Conservation (phyloP, 2,888 invertebrate species). For the Zele albiditarsus region DNA sequence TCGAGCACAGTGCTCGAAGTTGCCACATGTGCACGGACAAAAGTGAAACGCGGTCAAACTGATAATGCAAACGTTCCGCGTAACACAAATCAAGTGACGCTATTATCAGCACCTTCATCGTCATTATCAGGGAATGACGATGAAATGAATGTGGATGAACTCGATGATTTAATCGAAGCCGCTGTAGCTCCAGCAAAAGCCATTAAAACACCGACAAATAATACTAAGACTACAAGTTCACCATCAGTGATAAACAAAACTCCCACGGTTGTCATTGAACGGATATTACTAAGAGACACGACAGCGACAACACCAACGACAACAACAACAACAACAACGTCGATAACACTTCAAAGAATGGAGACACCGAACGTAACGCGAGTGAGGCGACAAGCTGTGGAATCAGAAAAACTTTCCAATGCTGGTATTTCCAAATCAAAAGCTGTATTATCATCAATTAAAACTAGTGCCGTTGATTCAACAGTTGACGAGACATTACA, state of each 20-base stretch:
- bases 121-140: conserved; percentile 8
- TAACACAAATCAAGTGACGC: background rate
- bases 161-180: conserved; percentile 64
- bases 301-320: conserved; percentile 7
- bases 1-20: background rate
- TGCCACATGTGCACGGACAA: background rate
- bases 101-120: background rate
- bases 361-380: conserved; percentile 41
- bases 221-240: background rate
- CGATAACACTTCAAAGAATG: background rate
- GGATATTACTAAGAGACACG: background rate
- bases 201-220: background rate
- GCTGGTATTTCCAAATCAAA: conserved; percentile 63
- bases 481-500: conserved; percentile 28
- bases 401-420: conserved; percentile 64
- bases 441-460: conserved; percentile 36
- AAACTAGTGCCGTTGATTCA: conserved; percentile 27
- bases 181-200: conserved; percentile 43
- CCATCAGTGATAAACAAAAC: conserved; percentile 1
- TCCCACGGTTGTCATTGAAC: background rate
- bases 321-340: background rate
- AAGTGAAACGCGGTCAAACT: conserved; percentile 6
- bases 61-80: conserved; percentile 6
- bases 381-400: conserved; percentile 45
- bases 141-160: conserved; percentile 49